Evolutionary conservation across 2,113 vertebrate species (phyloP).

Genomic region (Anser cygnoides): DNA sequence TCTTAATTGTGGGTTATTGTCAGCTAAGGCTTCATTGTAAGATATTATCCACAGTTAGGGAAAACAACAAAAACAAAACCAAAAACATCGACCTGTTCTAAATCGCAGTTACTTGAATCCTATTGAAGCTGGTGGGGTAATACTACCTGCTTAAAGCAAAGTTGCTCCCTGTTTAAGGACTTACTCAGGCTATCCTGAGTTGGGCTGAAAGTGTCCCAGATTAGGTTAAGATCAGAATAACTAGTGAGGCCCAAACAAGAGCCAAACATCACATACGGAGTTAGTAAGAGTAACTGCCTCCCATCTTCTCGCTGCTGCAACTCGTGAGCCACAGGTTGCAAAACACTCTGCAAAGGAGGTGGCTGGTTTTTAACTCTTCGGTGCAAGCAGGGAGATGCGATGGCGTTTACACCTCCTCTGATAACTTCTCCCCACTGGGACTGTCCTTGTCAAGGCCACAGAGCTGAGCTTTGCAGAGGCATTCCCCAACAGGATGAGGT

Average conservation of each 20-base stretch:
- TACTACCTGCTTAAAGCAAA: neutral
- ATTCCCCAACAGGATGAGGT: neutral
- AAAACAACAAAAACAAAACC: neutral
- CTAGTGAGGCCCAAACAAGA: neutral
- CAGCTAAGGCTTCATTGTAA: neutral
- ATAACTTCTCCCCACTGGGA: neutral
- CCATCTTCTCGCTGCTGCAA: neutral
- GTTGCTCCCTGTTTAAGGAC: neutral
- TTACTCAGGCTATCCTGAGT: neutral
- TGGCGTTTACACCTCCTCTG: neutral
- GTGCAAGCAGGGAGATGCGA: neutral
- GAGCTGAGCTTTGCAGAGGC: neutral
- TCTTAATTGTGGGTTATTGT: neutral
- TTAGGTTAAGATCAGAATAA: neutral
- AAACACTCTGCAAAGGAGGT: neutral
- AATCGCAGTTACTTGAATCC: neutral
- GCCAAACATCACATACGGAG: neutral
- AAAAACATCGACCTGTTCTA: neutral
- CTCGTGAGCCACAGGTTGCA: neutral
- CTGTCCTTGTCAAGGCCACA: no score
- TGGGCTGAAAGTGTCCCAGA: neutral
- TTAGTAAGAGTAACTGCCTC: neutral
- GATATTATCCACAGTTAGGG: neutral
- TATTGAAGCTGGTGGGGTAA: neutral
- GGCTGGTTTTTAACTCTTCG: neutral